These are phyloP conservation scores for Unio delphinus DNA, from an alignment of 2,888 invertebrate species.

Conservation along the genomic window DNA sequence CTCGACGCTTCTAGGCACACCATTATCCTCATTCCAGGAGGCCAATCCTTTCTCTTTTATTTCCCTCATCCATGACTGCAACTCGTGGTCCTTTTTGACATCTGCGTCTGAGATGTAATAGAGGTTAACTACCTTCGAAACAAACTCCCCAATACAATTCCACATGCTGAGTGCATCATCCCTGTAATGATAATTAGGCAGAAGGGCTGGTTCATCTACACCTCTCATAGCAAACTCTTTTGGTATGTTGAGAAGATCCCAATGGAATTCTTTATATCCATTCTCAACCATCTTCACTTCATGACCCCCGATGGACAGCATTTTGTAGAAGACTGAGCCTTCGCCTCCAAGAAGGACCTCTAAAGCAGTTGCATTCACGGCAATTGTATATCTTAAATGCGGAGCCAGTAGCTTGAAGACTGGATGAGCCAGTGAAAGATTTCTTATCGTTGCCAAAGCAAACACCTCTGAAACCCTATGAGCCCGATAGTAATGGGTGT, in stretches of 20 bases:
- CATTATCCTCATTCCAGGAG: slow-evolving; percentile 19
- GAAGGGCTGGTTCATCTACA: slow-evolving; percentile 19
- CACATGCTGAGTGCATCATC: slow-evolving; percentile 32
- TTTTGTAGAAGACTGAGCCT: slow-evolving; percentile 21
- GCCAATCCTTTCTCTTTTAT: slow-evolving; percentile 23
- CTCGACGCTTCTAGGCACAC: slow-evolving; percentile 20
- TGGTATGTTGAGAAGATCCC: slow-evolving; percentile 17
- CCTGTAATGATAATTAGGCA: slow-evolving; percentile 31
- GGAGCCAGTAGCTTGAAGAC: slow-evolving; percentile 28
- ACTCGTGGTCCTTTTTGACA: slow-evolving; percentile 19
- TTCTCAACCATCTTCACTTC: slow-evolving; percentile 10
- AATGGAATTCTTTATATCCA: slow-evolving; percentile 18
- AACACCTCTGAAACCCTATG: slow-evolving; percentile 28
- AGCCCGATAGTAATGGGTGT: slow-evolving; percentile 20
- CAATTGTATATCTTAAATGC: slow-evolving; percentile 22
- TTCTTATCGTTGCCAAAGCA: slow-evolving; percentile 19
- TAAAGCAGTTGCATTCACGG: slow-evolving; percentile 20
- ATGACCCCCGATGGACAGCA: slow-evolving; percentile 18
- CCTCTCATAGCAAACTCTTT: slow-evolving; percentile 19
- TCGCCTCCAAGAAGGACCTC: slow-evolving; percentile 22
- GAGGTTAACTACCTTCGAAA: slow-evolving; percentile 16
- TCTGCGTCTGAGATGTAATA: slow-evolving; percentile 27
- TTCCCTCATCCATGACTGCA: slow-evolving; percentile 23
- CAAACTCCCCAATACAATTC: slow-evolving; percentile 17
- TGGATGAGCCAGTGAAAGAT: slow-evolving; percentile 31